Conservation (phyloP, 2,113 vertebrate species). For the Meriones unguiculatus region DNA sequence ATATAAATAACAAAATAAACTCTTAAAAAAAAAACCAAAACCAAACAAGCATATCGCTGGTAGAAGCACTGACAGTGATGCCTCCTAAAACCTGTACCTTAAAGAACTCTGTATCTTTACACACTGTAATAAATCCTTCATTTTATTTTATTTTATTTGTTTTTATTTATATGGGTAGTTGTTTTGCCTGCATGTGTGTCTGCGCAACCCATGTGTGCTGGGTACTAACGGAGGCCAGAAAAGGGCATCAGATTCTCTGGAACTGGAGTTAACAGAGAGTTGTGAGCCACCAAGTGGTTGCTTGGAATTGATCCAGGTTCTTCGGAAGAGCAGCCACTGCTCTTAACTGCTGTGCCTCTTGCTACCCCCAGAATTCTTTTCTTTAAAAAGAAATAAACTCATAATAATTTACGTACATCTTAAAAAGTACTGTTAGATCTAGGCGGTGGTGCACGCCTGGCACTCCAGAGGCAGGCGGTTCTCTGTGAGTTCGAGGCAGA, state of each 20-base stretch:
- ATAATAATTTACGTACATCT: neutral
- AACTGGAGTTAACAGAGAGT: neutral
- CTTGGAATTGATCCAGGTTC: neutral
- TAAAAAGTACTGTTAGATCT: neutral
- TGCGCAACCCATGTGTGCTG: neutral
- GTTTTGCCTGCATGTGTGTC: neutral
- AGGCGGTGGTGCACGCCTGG: no score
- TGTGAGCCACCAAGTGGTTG: neutral
- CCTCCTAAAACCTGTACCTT: neutral
- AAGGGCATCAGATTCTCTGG: neutral
- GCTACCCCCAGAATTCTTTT: neutral
- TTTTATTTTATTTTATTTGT: neutral
- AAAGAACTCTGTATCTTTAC: neutral
- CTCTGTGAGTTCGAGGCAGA: neutral
- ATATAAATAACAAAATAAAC: neutral
- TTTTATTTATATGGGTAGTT: neutral
- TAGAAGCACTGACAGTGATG: neutral
- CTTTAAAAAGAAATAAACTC: neutral
- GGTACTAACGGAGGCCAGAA: neutral
- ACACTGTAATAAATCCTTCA: neutral
- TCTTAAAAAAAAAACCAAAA: neutral
- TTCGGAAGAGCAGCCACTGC: neutral
- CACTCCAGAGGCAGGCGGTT: neutral
- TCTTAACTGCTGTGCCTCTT: neutral
- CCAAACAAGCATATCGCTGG: neutral